phyloP scores from a whole-genome alignment of 1,140 invertebrate species.

The Papilio polytes region DNA sequence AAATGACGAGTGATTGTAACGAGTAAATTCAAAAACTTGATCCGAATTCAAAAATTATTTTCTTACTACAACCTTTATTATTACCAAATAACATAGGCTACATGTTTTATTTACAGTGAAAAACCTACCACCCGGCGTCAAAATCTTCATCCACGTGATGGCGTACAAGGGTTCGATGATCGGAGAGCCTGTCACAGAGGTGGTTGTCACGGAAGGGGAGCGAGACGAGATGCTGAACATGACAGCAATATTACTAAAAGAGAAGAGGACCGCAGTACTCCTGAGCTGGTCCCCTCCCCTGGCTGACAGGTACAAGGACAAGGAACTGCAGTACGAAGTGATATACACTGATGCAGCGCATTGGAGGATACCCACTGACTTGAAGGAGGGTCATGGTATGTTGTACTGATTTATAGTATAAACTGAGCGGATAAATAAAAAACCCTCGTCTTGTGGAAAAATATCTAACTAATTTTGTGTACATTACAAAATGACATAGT shows the following conservation, averaged over 20 bases:
- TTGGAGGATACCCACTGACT: slow-evolving; percentile 48
- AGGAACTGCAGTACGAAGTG: slow-evolving; percentile 83
- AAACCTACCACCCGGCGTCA: slow-evolving; percentile 83
- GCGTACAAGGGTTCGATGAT: slow-evolving; percentile 85
- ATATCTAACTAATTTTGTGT: no score
- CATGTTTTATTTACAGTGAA: slow-evolving; percentile 64
- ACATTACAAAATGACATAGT: no score
- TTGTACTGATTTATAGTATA: slow-evolving; percentile 35
- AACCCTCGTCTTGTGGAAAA: no score
- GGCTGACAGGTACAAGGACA: slow-evolving; percentile 68
- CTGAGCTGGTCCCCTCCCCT: slow-evolving; percentile 87
- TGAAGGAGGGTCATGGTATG: slow-evolving; percentile 62
- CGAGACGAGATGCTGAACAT: slow-evolving; percentile 74
- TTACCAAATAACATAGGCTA: no score
- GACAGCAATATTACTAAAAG: slow-evolving; percentile 83
- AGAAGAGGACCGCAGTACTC: slow-evolving; percentile 86
- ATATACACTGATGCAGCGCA: slow-evolving; percentile 62
- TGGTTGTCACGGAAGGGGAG: slow-evolving; percentile 83
- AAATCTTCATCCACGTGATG: slow-evolving; percentile 86
- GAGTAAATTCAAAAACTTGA: no score
- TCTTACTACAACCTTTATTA: no score
- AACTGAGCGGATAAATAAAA: slow-evolving; percentile 6
- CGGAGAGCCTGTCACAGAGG: slow-evolving; percentile 84
- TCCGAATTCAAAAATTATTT: no score
- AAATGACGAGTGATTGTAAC: no score